Conservation (phyloP, 2,113 vertebrate genomes). For the Nibea albiflora region DNA sequence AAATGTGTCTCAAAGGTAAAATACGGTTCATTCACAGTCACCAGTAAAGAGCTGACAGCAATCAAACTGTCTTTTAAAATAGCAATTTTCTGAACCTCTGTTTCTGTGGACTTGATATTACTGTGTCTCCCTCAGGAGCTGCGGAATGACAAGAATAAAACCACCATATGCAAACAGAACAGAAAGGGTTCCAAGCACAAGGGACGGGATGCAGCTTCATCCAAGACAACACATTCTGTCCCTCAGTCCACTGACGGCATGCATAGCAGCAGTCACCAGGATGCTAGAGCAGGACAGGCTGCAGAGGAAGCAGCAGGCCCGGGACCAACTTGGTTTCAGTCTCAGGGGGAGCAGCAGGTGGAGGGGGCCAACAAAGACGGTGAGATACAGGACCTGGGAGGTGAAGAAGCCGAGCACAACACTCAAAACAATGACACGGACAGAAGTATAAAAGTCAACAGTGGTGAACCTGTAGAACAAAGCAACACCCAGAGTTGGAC, state of each 20-base stretch:
- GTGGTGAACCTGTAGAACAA: not conserved
- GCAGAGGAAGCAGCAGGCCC: not conserved
- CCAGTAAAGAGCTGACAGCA: not conserved
- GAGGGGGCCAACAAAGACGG: not conserved
- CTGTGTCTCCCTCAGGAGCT: constrained; percentile 35
- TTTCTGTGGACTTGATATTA: not conserved
- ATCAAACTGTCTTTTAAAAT: not conserved
- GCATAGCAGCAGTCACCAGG: not conserved
- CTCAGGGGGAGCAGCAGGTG: not conserved
- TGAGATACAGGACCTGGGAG: not conserved
- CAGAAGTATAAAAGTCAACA: not conserved
- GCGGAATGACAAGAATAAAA: not conserved
- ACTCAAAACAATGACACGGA: not conserved
- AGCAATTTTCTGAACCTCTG: not conserved
- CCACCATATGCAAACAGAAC: not conserved
- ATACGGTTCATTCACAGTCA: not conserved
- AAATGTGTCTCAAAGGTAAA: not conserved
- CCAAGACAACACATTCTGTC: not conserved
- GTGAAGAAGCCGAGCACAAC: not conserved
- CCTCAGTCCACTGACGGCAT: not conserved
- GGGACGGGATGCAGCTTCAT: not conserved
- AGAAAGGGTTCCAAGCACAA: not conserved
- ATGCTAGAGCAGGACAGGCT: not conserved
- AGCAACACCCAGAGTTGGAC: not conserved
- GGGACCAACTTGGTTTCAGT: not conserved